These are phyloP conservation scores for Zele albiditarsus DNA, from an alignment of 2,888 invertebrate genomes.

Conservation along the genomic window DNA sequence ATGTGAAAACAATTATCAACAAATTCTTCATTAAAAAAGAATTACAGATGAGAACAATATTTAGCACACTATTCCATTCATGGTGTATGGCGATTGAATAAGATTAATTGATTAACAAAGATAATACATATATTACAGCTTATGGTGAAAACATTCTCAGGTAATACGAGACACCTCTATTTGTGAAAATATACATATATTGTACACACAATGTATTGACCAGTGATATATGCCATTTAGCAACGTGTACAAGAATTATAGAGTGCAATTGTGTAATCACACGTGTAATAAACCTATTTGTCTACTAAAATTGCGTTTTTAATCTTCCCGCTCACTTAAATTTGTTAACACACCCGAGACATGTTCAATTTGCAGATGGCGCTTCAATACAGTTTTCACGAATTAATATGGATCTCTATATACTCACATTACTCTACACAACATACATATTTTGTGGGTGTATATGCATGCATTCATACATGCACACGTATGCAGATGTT, in stretches of 20 bases:
- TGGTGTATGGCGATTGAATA: background rate
- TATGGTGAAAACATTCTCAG: conserved; percentile 16
- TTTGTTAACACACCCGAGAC: too few relatives aligned
- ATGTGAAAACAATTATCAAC: background rate
- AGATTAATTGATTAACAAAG: background rate
- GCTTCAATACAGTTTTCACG: too few relatives aligned
- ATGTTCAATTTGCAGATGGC: too few relatives aligned
- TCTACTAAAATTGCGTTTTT: conserved; percentile 51
- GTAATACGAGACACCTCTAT: conserved; percentile 24
- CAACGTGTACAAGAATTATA: conserved; percentile 31
- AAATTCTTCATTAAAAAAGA: background rate
- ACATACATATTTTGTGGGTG: too few relatives aligned
- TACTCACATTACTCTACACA: too few relatives aligned
- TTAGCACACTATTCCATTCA: background rate
- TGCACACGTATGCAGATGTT: background rate
- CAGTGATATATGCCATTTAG: conserved; percentile 25
- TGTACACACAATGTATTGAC: background rate
- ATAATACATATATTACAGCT: background rate
- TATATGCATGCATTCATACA: background rate
- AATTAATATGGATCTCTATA: too few relatives aligned
- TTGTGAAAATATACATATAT: conserved; percentile 10
- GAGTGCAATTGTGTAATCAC: conserved; percentile 43
- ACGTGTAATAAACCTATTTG: conserved; percentile 63
- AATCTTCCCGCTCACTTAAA: background rate
- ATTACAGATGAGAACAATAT: background rate